Evolutionary conservation across 2,888 invertebrate species (phyloP).

Genomic region (Tipula helvola): DNA sequence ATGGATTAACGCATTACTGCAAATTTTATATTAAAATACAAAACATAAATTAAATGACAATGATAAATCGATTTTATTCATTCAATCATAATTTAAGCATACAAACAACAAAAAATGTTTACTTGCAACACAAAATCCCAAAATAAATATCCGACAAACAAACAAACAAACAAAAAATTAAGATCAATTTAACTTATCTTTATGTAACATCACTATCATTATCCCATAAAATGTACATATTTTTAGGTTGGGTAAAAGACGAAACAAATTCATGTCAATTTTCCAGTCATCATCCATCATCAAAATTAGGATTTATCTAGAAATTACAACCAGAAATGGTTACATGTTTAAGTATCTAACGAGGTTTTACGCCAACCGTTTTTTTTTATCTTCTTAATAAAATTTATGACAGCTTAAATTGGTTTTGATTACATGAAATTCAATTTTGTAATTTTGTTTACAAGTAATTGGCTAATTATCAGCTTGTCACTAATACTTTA

Average conservation of each 20-base stretch:
- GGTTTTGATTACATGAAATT: not conserved
- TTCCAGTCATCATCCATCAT: not conserved
- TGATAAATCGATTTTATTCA: not conserved
- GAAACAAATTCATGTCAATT: not conserved
- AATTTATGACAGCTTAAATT: not conserved
- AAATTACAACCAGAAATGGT: not conserved
- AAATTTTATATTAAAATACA: not conserved
- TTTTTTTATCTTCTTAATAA: not conserved
- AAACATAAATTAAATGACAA: not conserved
- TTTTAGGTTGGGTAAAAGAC: not conserved
- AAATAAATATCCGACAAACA: not conserved
- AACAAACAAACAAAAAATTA: not conserved
- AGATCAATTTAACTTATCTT: not conserved
- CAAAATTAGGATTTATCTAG: not conserved
- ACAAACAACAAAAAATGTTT: not conserved
- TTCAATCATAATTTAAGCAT: not conserved
- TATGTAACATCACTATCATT: not conserved
- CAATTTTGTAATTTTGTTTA: not conserved
- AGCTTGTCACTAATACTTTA: not conserved
- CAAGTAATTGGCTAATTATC: not conserved
- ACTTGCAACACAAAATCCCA: not conserved
- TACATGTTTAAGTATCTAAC: too few species aligned
- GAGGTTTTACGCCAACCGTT: not conserved
- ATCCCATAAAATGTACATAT: not conserved
- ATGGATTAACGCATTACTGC: not conserved